Evolutionary conservation across 2,113 vertebrate genomes (phyloP).

Genomic region (Cariama cristata): DNA sequence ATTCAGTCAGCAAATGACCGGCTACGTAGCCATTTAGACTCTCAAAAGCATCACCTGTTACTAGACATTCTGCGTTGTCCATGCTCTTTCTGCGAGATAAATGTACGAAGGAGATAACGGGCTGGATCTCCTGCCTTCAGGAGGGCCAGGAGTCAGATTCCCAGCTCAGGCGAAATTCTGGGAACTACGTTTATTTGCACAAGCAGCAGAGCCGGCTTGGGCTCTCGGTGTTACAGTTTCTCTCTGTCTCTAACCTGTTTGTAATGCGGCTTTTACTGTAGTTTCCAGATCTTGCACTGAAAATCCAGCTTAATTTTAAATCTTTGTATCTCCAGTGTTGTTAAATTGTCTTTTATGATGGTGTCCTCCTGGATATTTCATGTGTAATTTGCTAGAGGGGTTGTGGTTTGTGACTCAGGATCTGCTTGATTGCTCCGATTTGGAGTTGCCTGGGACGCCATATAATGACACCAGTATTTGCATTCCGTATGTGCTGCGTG

Average conservation of each 20-base stretch:
- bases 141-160: not conserved
- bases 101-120: not conserved
- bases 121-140: not conserved
- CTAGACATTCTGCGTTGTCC: not conserved
- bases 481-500: not conserved
- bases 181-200: not conserved
- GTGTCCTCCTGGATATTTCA: not conserved
- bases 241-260: not conserved
- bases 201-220: accelerated
- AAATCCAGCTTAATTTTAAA: not conserved
- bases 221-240: not conserved
- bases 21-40: not conserved
- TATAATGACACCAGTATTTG: not conserved
- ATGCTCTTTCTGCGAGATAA: accelerated
- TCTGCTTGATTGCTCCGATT: not conserved
- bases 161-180: not conserved
- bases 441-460: not conserved
- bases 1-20: not conserved
- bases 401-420: not conserved
- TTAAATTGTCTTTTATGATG: not conserved
- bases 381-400: not conserved
- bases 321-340: not conserved
- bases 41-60: not conserved
- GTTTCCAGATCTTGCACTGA: not conserved
- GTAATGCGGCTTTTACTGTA: not conserved